A percentile compares a stretch with the other conserved stretches of the same genome.
These are phyloP conservation scores for Trichacis sp. DNA, from an alignment of 2,888 invertebrate species.

Conservation along the genomic window DNA sequence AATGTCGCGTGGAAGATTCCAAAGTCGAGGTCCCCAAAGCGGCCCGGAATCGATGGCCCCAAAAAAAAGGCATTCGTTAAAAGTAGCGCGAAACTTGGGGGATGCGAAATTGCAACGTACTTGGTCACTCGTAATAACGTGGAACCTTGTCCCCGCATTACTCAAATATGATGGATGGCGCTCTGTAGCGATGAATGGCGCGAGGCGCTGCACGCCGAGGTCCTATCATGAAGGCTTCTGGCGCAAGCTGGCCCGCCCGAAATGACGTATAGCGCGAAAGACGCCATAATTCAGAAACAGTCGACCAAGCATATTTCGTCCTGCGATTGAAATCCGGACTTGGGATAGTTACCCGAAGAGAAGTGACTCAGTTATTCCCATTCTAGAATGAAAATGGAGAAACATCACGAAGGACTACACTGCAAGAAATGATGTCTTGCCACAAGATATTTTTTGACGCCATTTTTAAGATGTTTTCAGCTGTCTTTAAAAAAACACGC, in stretches of 20 bases:
- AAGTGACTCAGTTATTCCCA: too few relatives aligned
- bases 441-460: too few relatives aligned
- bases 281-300: slow-evolving; percentile 46
- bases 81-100: slow-evolving; percentile 27
- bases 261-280: slow-evolving; percentile 63
- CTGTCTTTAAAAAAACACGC: too few relatives aligned
- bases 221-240: slow-evolving; percentile 45
- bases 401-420: too few relatives aligned
- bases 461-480: too few relatives aligned
- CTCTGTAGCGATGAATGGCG: slow-evolving; percentile 40
- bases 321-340: slow-evolving; percentile 16
- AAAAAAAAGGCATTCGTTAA: slow-evolving; percentile 37
- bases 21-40: slow-evolving; percentile 9
- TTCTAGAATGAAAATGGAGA: too few relatives aligned
- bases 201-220: slow-evolving; percentile 28
- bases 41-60: background rate
- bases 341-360: too few relatives aligned
- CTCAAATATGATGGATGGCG: slow-evolving; percentile 64
- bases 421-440: too few relatives aligned
- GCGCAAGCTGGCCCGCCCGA: slow-evolving; percentile 59
- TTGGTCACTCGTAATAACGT: slow-evolving; percentile 61
- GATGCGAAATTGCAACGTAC: slow-evolving; percentile 40
- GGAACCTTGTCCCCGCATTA: slow-evolving; percentile 63
- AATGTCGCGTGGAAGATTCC: slow-evolving; percentile 37
- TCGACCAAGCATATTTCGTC: slow-evolving; percentile 28